These are phyloP conservation scores for Sandelia bainsii DNA, from an alignment of 2,797 vertebrate genomes.

Conservation along the genomic window DNA sequence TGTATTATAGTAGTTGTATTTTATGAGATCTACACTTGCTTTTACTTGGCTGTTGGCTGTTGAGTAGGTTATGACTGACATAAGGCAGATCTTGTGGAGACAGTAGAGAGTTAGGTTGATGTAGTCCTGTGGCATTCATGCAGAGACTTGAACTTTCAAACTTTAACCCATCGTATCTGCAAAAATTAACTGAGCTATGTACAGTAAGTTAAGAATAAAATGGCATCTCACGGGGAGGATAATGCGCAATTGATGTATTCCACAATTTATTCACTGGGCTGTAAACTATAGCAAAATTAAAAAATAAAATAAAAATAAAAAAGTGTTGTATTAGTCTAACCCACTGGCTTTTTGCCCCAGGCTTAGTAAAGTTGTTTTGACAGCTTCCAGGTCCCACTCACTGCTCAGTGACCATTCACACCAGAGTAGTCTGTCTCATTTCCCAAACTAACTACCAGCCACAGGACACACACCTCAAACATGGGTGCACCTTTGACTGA, in stretches of 20 bases:
- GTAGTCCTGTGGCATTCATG: neutral
- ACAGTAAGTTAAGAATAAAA: slow-evolving; percentile 2
- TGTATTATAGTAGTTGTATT: too few relatives aligned
- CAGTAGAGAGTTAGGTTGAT: neutral
- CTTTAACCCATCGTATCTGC: neutral
- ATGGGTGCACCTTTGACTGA: slow-evolving; percentile 38
- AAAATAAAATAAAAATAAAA: slow-evolving; percentile 2
- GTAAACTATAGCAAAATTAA: slow-evolving; percentile 19
- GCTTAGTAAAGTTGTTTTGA: slow-evolving; percentile 60
- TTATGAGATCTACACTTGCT: too few relatives aligned
- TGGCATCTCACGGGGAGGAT: neutral
- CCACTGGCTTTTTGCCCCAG: slow-evolving; percentile 45
- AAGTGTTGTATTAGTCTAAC: slow-evolving; percentile 31
- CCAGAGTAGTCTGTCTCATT: slow-evolving; percentile 22
- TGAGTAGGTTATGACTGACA: slow-evolving; percentile 6
- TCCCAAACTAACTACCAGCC: slow-evolving; percentile 18
- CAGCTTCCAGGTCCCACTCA: slow-evolving; percentile 45
- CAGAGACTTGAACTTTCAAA: neutral
- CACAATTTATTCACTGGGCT: neutral
- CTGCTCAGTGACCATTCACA: slow-evolving; percentile 31
- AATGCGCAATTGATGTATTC: slow-evolving; percentile 3
- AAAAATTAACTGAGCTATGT: neutral
- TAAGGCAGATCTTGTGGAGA: too few relatives aligned
- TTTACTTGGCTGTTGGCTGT: neutral
- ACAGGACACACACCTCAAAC: slow-evolving; percentile 20